These are phyloP conservation scores for Vannuccia rotundouncinata DNA, from an alignment of 2,888 invertebrate species.

Conservation along the genomic window DNA sequence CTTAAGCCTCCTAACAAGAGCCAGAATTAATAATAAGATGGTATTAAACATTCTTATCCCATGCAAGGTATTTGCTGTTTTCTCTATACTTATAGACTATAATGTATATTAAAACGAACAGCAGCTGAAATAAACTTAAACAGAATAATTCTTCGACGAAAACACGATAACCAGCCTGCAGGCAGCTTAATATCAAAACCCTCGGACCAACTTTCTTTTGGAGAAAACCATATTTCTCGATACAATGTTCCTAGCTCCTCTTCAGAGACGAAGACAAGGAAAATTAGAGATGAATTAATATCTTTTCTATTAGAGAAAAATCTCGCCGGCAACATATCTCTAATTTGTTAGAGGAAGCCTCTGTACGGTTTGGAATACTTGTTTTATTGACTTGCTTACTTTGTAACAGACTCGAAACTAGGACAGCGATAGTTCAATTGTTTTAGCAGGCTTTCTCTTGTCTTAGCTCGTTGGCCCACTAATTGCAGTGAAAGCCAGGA, in stretches of 20 bases:
- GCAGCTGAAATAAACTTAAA: background rate
- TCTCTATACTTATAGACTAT: background rate
- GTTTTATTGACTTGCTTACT: slow-evolving; percentile 23
- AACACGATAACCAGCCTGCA: background rate
- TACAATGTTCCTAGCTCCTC: background rate
- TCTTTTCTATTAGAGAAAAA: background rate
- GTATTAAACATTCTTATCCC: background rate
- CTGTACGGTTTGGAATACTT: background rate
- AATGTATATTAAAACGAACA: background rate
- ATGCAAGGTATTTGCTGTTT: background rate
- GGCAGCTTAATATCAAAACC: background rate
- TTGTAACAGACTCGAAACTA: background rate
- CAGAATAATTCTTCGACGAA: background rate
- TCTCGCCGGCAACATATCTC: background rate
- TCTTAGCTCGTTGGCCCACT: background rate
- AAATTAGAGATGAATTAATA: too few relatives aligned
- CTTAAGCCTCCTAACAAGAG: background rate
- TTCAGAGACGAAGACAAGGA: background rate
- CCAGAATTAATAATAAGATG: background rate
- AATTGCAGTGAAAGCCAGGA: slow-evolving; percentile 15
- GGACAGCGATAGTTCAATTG: background rate
- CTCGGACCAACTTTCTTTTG: background rate
- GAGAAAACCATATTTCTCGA: background rate
- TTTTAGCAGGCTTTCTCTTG: background rate
- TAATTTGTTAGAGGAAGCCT: background rate